Percentiles rank a stretch among this genome's conserved stretches.
Evolutionary conservation across 2,113 vertebrate species (phyloP).

Genomic region (Pedionomus torquatus): DNA sequence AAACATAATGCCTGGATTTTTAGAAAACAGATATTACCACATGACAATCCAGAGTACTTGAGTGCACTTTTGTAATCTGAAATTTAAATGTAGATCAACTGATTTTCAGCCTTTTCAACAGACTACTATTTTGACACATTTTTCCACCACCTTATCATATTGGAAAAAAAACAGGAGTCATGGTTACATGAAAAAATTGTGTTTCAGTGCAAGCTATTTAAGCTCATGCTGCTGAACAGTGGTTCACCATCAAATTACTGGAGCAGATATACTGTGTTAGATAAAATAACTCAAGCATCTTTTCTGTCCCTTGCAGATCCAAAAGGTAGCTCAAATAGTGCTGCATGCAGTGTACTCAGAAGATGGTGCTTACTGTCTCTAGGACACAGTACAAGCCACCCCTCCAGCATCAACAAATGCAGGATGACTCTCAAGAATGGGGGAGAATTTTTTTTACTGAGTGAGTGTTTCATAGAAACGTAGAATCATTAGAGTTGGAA

Average conservation of each 20-base stretch:
- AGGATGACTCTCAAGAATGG: neutral
- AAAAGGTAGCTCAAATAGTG: neutral
- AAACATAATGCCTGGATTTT: neutral
- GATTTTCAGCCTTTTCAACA: neutral
- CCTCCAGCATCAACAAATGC: neutral
- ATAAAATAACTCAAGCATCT: neutral
- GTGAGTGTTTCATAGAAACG: neutral
- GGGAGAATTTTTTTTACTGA: neutral
- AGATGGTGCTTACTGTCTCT: neutral
- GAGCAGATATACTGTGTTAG: neutral
- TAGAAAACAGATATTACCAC: neutral
- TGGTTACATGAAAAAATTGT: neutral
- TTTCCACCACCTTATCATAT: neutral
- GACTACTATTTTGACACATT: neutral
- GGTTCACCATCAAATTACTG: neutral
- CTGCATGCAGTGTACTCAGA: neutral
- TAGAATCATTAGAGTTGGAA: too few species aligned
- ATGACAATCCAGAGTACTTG: neutral
- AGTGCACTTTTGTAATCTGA: neutral
- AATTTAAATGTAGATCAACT: neutral
- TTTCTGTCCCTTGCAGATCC: neutral
- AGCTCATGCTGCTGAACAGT: neutral
- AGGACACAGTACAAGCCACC: neutral
- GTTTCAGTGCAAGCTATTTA: neutral
- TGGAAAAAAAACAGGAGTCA: neutral